These are phyloP conservation scores for Drosophila pseudoobscura DNA, from an alignment of 1,140 invertebrate species.

Conservation along the genomic window DNA sequence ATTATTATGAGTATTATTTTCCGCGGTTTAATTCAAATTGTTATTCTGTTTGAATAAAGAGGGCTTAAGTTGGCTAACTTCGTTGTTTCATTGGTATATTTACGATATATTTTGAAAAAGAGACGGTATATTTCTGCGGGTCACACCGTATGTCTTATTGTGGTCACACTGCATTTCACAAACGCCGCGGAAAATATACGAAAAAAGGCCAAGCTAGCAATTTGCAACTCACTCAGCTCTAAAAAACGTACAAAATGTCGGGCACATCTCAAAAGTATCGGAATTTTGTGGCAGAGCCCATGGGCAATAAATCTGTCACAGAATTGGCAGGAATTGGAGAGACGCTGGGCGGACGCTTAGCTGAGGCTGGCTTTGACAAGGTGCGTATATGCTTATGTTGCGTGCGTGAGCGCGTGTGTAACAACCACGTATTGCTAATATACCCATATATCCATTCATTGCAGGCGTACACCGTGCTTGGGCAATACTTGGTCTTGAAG, in stretches of 20 bases:
- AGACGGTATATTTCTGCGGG: too few species aligned
- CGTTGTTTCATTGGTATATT: too few species aligned
- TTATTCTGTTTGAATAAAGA: too few species aligned
- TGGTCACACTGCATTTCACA: too few species aligned
- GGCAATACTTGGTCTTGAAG: constrained; percentile 97
- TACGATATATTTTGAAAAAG: too few species aligned
- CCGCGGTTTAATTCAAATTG: too few species aligned
- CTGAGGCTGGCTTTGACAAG: constrained; percentile 94
- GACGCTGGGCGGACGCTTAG: constrained; percentile 92
- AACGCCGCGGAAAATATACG: too few species aligned
- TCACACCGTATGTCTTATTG: too few species aligned
- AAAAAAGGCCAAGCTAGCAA: too few species aligned
- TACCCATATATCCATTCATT: constrained; percentile 76
- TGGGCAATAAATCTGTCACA: constrained; percentile 97
- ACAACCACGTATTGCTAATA: constrained; percentile 26
- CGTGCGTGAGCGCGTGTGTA: neutral
- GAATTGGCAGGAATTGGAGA: constrained; percentile 97
- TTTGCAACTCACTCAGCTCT: too few species aligned
- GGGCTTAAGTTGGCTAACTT: too few species aligned
- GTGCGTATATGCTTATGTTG: constrained; percentile 85
- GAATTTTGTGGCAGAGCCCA: constrained; percentile 97
- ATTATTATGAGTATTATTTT: too few species aligned
- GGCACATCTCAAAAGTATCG: constrained; percentile 97
- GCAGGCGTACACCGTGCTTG: constrained; percentile 98
- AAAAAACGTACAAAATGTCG: constrained; percentile 86